Evolutionary conservation across 1,140 invertebrate species (phyloP), one percentile per base, ranked within the genome.

Genomic region (Trichonephila inaurata): DNA sequence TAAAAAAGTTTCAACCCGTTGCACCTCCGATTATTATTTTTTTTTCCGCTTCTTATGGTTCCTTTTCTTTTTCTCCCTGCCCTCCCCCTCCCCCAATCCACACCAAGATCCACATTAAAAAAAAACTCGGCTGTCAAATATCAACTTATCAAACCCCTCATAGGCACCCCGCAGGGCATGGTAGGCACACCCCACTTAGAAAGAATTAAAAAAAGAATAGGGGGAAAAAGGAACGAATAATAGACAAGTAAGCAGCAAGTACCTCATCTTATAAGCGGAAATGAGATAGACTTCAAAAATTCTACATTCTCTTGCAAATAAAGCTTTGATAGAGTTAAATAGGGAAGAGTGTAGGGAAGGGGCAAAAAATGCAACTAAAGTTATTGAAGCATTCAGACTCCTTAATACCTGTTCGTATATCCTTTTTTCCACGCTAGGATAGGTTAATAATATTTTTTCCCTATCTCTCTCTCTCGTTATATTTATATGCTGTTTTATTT

Each of bases 261-360:
- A 81, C 40, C 89, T 51, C 89, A 90, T 90, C 69, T 60, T 7
- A 10, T 7, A 28, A 90, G 21, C 89, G 89, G 89, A 90, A 90
- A 90, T 90, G 89, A 90, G 89, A 81, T 28, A 90, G 89, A 90
- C 89, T 81, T 90, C 89, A 90, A 90, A 51, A 77, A 81, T 81
- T 58, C 89, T 19, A 33, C 44, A 81, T 72, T 89, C 87, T 89
- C 62, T 51, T 64, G 40, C 89, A 90, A 90, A 90, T 90, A 69
- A 66, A 44, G 87, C 62, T 21, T 33, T 77, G 69, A 77, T 28
- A 40, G 69, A 77, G 69, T 77, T 77, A 33, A 40, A 51, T 51
- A 51, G 51, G 19, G 28, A 21, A 19, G n/a, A 8, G 85, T 21
- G 33, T 12, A n/a, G 28, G 19, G 1, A 7, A 12, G 21, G 61